A percentile compares a stretch with the other conserved stretches of the same genome.
phyloP scores from a whole-genome alignment of 2,888 invertebrate species.

The Leptopilina syphax region DNA sequence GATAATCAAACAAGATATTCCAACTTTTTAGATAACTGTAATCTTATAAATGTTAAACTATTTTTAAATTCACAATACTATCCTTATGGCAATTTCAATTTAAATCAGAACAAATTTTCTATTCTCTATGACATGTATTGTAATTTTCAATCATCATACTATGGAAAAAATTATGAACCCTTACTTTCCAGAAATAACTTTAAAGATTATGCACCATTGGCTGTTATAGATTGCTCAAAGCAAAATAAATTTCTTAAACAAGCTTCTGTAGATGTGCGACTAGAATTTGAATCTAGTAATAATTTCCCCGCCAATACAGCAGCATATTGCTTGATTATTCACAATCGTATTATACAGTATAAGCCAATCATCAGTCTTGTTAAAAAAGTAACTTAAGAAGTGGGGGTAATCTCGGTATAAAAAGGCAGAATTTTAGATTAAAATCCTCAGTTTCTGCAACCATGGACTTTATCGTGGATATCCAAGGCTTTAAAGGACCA shows the following conservation, averaged over 20 bases:
- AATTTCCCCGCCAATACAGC: neutral
- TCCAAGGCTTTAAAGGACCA: slow-evolving; percentile 45
- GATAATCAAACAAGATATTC: neutral
- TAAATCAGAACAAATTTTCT: neutral
- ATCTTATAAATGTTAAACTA: neutral
- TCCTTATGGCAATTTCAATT: neutral
- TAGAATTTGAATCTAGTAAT: too few species aligned
- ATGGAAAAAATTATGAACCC: neutral
- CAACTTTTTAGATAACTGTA: neutral
- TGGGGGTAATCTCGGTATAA: neutral
- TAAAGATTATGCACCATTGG: slow-evolving; percentile 7
- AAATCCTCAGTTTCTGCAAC: neutral
- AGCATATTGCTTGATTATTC: neutral
- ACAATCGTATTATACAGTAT: neutral
- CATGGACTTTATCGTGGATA: slow-evolving; percentile 46
- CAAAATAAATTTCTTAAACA: neutral
- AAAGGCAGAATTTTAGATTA: neutral
- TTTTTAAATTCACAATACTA: neutral
- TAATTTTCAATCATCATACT: neutral
- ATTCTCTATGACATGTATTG: neutral
- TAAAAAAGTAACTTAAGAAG: neutral
- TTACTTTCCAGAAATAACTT: neutral
- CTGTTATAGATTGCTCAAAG: neutral
- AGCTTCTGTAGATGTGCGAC: neutral
- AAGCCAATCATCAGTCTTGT: neutral